These are phyloP conservation scores for Labeo calbasu DNA, from an alignment of 2,797 vertebrate genomes.

Conservation along the genomic window DNA sequence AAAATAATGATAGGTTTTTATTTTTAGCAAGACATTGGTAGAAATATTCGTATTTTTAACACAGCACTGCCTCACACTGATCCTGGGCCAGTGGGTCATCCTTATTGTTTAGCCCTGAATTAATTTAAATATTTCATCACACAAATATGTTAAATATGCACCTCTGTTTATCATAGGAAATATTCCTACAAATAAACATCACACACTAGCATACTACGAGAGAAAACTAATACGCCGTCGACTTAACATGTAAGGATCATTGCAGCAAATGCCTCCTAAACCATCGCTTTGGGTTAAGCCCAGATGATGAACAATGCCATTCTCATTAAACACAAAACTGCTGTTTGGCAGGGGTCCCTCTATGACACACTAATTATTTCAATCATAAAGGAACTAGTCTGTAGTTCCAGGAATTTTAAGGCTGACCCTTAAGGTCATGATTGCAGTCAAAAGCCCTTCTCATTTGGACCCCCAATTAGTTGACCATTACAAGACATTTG, in stretches of 20 bases:
- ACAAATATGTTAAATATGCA: background rate
- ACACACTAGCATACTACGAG: background rate
- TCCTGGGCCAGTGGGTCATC: background rate
- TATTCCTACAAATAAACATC: background rate
- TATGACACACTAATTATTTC: conserved; percentile 74
- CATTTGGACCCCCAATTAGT: conserved; percentile 23
- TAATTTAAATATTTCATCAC: background rate
- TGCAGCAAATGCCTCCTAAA: conserved; percentile 37
- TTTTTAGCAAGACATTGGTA: background rate
- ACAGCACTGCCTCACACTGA: background rate
- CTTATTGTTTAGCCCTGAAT: background rate
- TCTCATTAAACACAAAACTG: conserved; percentile 76
- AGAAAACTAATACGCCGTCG: background rate
- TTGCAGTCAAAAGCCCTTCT: conserved; percentile 19
- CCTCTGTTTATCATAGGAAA: background rate
- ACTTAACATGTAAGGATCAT: background rate
- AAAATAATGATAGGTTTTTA: background rate
- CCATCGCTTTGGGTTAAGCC: conserved; percentile 67
- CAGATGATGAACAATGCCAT: conserved; percentile 68
- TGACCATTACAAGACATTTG: conserved; percentile 12
- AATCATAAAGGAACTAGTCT: conserved; percentile 69
- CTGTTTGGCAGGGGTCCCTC: conserved; percentile 71
- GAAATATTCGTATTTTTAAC: background rate
- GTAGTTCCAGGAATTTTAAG: conserved; percentile 65
- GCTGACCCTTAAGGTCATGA: conserved; percentile 25